These are phyloP conservation scores for Cotesia typhae DNA, from an alignment of 1,140 invertebrate genomes.

Conservation along the genomic window DNA sequence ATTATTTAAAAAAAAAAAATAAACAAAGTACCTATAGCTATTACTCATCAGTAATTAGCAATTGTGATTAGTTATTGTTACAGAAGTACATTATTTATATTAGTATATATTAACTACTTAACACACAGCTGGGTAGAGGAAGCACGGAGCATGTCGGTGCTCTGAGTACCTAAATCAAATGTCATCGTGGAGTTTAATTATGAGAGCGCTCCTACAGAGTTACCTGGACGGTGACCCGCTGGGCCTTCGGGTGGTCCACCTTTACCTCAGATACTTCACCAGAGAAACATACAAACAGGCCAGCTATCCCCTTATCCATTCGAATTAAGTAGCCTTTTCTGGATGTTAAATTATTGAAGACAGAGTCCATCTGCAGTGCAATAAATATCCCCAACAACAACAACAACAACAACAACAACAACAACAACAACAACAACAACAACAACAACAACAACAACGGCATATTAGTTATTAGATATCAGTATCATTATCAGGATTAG, in stretches of 20 bases:
- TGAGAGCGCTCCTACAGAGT: slow-evolving; percentile 44
- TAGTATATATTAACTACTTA: not conserved
- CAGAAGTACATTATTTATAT: not conserved
- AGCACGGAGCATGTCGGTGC: slow-evolving; percentile 25
- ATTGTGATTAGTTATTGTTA: not conserved
- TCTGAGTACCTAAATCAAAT: slow-evolving; percentile 54
- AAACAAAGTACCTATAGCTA: too few relatives aligned
- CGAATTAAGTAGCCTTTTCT: slow-evolving; percentile 35
- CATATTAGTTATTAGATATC: too few relatives aligned
- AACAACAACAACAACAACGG: too few relatives aligned
- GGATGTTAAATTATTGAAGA: slow-evolving; percentile 32
- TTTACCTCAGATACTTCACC: slow-evolving; percentile 13
- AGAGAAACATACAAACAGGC: too few relatives aligned
- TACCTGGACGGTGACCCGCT: slow-evolving; percentile 38
- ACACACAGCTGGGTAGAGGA: slow-evolving; percentile 5
- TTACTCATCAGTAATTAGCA: too few relatives aligned
- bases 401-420: too few relatives aligned
- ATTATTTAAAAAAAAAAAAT: too few relatives aligned
- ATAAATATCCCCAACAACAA: not conserved
- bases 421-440: too few relatives aligned
- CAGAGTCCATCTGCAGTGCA: not conserved
- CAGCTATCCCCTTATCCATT: slow-evolving; percentile 19
- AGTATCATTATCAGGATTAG: too few relatives aligned
- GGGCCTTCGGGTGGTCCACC: slow-evolving; percentile 52
- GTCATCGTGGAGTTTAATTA: slow-evolving; percentile 56